Conservation (phyloP, 2,113 vertebrate genomes). For the Phoenicopterus ruber region DNA sequence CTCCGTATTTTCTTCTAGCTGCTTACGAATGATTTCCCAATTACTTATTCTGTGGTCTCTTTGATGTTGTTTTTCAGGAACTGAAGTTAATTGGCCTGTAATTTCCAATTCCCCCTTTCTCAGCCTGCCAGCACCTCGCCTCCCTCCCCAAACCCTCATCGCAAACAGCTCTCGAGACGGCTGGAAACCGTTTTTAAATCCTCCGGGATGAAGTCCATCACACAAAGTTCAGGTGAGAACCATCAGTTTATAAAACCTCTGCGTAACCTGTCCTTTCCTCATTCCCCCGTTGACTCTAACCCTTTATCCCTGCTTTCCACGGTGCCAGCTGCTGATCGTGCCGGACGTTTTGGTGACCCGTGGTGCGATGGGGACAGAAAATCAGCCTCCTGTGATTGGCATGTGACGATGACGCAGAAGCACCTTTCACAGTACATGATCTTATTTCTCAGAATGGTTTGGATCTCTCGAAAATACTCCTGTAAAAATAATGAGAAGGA, state of each 20-base stretch:
- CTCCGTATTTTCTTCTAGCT: not conserved
- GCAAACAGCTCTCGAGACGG: not conserved
- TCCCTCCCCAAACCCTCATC: not conserved
- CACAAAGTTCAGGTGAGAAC: not conserved
- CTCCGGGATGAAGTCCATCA: not conserved
- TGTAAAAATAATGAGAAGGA: not conserved
- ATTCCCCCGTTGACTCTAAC: not conserved
- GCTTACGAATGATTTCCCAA: not conserved
- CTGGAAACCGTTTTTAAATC: not conserved
- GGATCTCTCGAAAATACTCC: not conserved
- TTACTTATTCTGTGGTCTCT: not conserved
- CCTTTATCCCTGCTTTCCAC: not conserved
- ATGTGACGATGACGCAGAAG: fast-evolving
- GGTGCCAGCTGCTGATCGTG: not conserved
- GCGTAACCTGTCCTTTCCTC: not conserved
- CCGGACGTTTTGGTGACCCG: fast-evolving
- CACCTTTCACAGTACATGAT: not conserved
- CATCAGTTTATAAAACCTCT: not conserved
- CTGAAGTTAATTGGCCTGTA: not conserved
- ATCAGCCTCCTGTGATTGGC: not conserved
- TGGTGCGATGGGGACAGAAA: not conserved
- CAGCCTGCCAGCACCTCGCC: not conserved
- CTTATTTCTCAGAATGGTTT: not conserved
- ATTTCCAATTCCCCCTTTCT: not conserved
- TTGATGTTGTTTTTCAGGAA: not conserved